These are phyloP conservation scores for Amiota mariae DNA, from an alignment of 2,888 invertebrate species.

Conservation along the genomic window DNA sequence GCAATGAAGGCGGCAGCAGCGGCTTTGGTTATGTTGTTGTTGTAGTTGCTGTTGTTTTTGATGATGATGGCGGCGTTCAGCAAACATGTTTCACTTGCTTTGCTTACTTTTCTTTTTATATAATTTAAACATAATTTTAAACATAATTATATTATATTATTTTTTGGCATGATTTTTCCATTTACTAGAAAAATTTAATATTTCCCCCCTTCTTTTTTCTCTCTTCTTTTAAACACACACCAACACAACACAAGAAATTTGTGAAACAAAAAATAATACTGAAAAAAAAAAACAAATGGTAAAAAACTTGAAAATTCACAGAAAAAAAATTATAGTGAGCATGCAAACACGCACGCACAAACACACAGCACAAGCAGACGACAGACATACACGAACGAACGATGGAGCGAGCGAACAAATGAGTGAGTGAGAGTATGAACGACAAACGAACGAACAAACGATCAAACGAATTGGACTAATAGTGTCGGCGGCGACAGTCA, in stretches of 20 bases:
- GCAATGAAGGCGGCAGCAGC: not conserved
- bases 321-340: not conserved
- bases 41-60: not conserved
- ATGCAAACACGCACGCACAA: slow-evolving; percentile 13
- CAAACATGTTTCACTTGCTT: not conserved
- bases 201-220: not conserved
- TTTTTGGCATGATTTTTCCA: too few relatives aligned
- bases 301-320: slow-evolving; percentile 34
- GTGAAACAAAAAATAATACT: slow-evolving; percentile 44
- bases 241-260: slow-evolving; percentile 48
- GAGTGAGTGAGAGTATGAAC: not conserved
- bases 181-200: not conserved
- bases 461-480: not conserved
- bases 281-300: slow-evolving; percentile 41
- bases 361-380: not conserved
- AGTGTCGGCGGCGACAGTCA: not conserved
- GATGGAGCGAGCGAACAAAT: not conserved
- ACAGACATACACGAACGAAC: not conserved
- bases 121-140: too few relatives aligned
- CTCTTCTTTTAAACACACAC: slow-evolving; percentile 37
- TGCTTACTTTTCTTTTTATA: too few relatives aligned
- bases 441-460: not conserved
- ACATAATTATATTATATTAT: too few relatives aligned
- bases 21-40: slow-evolving; percentile 1
- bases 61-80: not conserved